These are phyloP conservation scores for Trematocara unimaculatum DNA, from an alignment of 2,113 vertebrate species.

Conservation along the genomic window DNA sequence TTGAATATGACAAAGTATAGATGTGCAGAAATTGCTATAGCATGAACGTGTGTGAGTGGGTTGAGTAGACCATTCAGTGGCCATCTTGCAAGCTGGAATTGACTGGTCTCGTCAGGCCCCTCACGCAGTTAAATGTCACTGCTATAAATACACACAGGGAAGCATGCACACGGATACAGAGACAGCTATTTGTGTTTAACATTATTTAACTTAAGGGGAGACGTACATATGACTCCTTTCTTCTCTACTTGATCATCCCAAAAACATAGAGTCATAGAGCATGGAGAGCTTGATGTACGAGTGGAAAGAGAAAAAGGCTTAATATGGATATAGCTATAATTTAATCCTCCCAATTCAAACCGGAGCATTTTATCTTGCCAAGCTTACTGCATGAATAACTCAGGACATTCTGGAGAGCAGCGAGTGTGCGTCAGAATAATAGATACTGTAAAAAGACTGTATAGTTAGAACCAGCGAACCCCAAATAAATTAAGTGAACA, in stretches of 20 bases:
- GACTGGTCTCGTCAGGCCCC: not conserved
- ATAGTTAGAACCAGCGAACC: not conserved
- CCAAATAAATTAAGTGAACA: not conserved
- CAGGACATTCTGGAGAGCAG: not conserved
- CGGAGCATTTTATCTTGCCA: not conserved
- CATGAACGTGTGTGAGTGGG: not conserved
- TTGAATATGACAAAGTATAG: not conserved
- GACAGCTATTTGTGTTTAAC: not conserved
- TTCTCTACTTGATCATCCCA: not conserved
- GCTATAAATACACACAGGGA: conserved; percentile 45
- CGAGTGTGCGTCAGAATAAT: not conserved
- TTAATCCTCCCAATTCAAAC: not conserved
- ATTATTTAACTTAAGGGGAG: conserved; percentile 11
- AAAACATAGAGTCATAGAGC: not conserved
- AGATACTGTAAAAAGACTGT: not conserved
- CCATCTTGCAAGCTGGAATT: not conserved
- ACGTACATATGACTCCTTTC: not conserved
- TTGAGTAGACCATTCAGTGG: not conserved
- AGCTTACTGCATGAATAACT: conserved; percentile 26
- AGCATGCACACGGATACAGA: not conserved
- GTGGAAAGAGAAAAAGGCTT: conserved; percentile 6
- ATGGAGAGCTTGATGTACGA: not conserved
- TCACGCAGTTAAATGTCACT: conserved; percentile 38
- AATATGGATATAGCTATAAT: not conserved
- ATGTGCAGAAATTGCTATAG: not conserved